A percentile compares a stretch with the other conserved stretches of the same genome.
Evolutionary conservation across 2,113 vertebrate genomes (phyloP).

Genomic region (Plecturocebus donacophilus): DNA sequence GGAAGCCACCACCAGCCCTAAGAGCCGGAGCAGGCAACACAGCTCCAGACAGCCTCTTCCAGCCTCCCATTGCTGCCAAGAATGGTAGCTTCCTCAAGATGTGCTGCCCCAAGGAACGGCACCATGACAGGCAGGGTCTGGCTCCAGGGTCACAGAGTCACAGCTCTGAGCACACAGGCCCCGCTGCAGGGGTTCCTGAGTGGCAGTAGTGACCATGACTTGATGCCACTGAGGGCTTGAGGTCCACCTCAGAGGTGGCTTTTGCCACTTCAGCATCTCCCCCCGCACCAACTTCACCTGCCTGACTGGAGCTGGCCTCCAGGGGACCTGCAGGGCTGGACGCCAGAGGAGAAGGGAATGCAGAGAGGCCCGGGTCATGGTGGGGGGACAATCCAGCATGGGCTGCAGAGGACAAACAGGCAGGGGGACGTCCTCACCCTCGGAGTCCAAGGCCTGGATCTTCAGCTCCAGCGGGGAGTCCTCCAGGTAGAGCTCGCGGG

Average conservation of each 20-base stretch:
- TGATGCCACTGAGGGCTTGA: rapidly evolving
- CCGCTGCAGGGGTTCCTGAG: neutral
- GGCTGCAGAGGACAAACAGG: too few relatives aligned
- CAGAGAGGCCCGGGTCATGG: too few relatives aligned
- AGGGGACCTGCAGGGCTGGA: rapidly evolving
- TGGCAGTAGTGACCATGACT: rapidly evolving
- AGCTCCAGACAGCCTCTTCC: neutral
- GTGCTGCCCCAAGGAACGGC: rapidly evolving
- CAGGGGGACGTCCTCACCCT: constrained; percentile 84
- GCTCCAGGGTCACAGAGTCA: neutral
- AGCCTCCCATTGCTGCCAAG: neutral
- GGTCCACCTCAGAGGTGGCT: neutral
- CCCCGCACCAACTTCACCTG: neutral
- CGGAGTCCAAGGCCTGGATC: constrained; percentile 95
- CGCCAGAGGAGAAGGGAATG: rapidly evolving
- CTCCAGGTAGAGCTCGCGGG: constrained; percentile 96
- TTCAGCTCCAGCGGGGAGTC: constrained; percentile 94
- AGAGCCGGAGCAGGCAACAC: neutral
- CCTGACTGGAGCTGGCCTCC: neutral
- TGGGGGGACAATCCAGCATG: rapidly evolving
- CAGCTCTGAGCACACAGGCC: neutral
- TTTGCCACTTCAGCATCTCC: rapidly evolving
- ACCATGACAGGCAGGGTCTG: too few relatives aligned
- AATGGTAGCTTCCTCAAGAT: neutral
- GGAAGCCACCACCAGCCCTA: neutral